These are phyloP conservation scores for Sesamia nonagrioides DNA, from an alignment of 1,140 invertebrate species.

Conservation along the genomic window DNA sequence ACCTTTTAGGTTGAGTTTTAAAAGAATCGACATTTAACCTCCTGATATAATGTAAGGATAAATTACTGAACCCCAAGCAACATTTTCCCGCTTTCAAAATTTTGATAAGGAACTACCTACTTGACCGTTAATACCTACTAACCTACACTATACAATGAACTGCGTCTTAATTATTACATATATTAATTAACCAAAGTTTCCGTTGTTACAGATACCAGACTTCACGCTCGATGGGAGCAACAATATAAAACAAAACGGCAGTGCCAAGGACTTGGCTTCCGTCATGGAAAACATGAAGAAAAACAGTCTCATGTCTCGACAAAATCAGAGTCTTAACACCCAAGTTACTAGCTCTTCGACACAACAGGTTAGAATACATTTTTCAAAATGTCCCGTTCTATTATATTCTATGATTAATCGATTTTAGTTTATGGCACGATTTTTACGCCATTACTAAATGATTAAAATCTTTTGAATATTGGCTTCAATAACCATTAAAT, in stretches of 20 bases:
- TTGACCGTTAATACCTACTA: not conserved
- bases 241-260: constrained; percentile 83
- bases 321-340: constrained; percentile 81
- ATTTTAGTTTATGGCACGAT: too few species aligned
- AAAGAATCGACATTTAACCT: not conserved
- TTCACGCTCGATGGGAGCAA: constrained; percentile 81
- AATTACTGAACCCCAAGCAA: not conserved
- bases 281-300: constrained; percentile 87
- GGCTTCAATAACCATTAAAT: too few species aligned
- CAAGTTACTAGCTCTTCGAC: constrained; percentile 86
- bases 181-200: constrained; percentile 6
- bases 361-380: constrained; percentile 75
- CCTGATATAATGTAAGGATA: not conserved
- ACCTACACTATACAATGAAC: too few species aligned
- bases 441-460: too few species aligned
- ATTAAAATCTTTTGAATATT: too few species aligned
- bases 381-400: not conserved
- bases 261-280: constrained; percentile 82
- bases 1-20: constrained; percentile 31
- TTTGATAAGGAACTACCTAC: not conserved
- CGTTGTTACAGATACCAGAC: constrained; percentile 80
- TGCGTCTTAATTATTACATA: too few species aligned
- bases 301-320: constrained; percentile 76
- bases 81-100: not conserved
- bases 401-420: too few species aligned